Evolutionary conservation across 2,888 invertebrate genomes (phyloP).

Genomic region (Euplexia lucipara): DNA sequence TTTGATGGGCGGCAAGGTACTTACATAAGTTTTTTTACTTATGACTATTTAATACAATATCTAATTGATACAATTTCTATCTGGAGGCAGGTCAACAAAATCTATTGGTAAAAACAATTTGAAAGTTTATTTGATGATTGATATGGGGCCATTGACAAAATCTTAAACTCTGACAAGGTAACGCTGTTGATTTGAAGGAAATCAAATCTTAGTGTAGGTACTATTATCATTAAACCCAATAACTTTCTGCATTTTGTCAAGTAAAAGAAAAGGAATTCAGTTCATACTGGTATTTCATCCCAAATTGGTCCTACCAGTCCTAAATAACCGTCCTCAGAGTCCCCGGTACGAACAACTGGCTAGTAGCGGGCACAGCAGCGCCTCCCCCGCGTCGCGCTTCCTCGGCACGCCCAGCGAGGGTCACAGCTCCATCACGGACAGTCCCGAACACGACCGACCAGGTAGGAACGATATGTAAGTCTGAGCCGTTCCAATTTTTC

Average conservation of each 20-base stretch:
- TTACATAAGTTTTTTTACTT: conserved; percentile 54
- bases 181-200: not conserved
- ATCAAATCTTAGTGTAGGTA: not conserved
- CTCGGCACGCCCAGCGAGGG: conserved; percentile 85
- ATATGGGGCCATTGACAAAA: not conserved
- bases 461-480: conserved; percentile 91
- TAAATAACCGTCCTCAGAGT: conserved; percentile 77
- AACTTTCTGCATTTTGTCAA: not conserved
- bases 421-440: conserved; percentile 84
- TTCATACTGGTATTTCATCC: conserved; percentile 38
- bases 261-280: not conserved
- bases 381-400: conserved; percentile 84
- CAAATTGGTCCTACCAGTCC: conserved; percentile 58
- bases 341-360: conserved; percentile 89
- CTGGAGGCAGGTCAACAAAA: not conserved
- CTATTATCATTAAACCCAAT: not conserved
- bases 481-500: conserved; percentile 89
- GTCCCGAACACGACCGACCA: conserved; percentile 87
- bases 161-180: not conserved
- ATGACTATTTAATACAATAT: conserved; percentile 20
- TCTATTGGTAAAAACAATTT: not conserved
- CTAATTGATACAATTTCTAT: conserved; percentile 1
- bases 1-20: conserved; percentile 88
- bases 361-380: conserved; percentile 88
- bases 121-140: not conserved